Evolutionary conservation across 2,888 invertebrate species (phyloP).

Genomic region (Synanthedon myopaeformis): DNA sequence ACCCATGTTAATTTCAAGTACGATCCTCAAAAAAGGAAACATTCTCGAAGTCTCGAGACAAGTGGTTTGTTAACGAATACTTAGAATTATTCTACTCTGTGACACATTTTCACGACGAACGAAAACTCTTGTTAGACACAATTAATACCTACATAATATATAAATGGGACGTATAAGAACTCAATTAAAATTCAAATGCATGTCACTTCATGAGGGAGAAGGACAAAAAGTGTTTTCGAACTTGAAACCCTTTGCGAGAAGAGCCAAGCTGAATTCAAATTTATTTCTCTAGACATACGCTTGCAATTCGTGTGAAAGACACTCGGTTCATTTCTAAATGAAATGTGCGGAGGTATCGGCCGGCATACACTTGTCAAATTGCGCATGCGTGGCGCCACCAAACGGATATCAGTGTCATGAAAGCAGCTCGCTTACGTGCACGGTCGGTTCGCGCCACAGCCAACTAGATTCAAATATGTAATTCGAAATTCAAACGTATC

Average conservation of each 20-base stretch:
- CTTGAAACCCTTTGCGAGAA: conserved; percentile 23
- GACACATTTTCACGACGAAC: background rate
- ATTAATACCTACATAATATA: background rate
- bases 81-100: background rate
- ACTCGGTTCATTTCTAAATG: conserved; percentile 51
- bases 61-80: background rate
- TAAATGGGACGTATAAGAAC: background rate
- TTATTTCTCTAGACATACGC: conserved; percentile 5
- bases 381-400: conserved; percentile 44
- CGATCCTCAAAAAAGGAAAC: background rate
- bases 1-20: too few species aligned
- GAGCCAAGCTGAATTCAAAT: background rate
- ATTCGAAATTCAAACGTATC: conserved; percentile 42
- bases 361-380: conserved; percentile 16
- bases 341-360: conserved; percentile 31
- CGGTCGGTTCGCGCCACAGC: conserved; percentile 25
- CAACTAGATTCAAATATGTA: conserved; percentile 31
- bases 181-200: conserved; percentile 43
- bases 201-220: conserved; percentile 22
- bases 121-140: background rate
- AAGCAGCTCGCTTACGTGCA: conserved; percentile 18
- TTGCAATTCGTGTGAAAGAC: conserved; percentile 7
- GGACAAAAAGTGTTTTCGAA: conserved; percentile 26
- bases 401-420: conserved; percentile 36
- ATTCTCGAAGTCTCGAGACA: background rate